Evolutionary conservation across 1,140 invertebrate species (phyloP).

Genomic region (Conus betulinus): DNA sequence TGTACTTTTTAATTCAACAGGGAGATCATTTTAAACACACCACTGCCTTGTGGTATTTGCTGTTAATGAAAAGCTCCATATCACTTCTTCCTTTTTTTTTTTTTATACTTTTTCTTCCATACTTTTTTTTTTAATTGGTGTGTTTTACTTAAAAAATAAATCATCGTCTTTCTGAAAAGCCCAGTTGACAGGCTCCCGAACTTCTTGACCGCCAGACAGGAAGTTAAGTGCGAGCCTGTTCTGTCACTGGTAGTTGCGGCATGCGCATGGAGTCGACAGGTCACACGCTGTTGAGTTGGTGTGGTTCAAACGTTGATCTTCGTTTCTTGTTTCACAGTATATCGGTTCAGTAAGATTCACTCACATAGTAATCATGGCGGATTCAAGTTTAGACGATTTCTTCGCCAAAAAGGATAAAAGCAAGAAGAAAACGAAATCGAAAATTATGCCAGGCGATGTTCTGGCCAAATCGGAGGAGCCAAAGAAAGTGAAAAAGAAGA

Average conservation of each 20-base stretch:
- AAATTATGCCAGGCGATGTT: constrained; percentile 55
- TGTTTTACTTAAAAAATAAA: not conserved
- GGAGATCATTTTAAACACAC: too few species aligned
- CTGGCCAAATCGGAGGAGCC: constrained; percentile 47
- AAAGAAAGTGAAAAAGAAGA: constrained; percentile 65
- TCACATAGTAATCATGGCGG: constrained; percentile 38
- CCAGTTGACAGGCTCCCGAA: too few species aligned
- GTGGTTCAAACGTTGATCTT: not conserved
- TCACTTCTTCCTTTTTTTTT: not conserved
- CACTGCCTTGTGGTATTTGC: too few species aligned
- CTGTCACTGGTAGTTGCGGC: constrained; percentile 27
- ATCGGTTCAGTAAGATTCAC: not conserved
- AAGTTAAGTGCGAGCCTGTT: constrained; percentile 26
- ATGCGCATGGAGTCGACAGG: constrained; percentile 36
- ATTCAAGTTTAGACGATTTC: constrained; percentile 69
- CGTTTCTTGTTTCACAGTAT: not conserved
- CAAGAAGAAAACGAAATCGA: constrained; percentile 70
- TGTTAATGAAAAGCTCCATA: not conserved
- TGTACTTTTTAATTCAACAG: too few species aligned
- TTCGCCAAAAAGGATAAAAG: constrained; percentile 73
- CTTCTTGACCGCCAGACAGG: not conserved
- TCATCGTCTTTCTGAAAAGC: too few species aligned
- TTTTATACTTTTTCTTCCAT: not conserved
- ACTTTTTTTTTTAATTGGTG: not conserved
- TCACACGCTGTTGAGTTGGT: constrained; percentile 19